phyloP scores from a whole-genome alignment of 2,888 invertebrate species.

The Dicranocentrus wangi region DNA sequence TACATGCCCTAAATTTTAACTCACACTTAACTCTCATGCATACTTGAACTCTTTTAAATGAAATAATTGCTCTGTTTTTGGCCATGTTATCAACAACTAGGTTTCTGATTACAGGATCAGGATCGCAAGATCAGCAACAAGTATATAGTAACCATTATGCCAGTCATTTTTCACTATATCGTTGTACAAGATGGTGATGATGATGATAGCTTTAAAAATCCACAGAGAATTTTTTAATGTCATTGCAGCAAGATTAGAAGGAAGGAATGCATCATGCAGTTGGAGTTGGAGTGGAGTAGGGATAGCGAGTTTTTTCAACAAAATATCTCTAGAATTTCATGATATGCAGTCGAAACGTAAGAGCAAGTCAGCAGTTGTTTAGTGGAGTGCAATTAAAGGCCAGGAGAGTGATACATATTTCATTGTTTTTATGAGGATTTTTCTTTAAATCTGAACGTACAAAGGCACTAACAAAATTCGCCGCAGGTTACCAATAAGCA shows the following conservation, averaged over 20 bases:
- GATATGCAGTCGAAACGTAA: neutral
- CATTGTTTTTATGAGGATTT: constrained; percentile 34
- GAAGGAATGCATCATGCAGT: neutral
- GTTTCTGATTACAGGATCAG: constrained; percentile 18
- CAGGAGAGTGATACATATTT: constrained; percentile 42
- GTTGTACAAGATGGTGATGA: neutral
- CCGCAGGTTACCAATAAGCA: constrained; percentile 35
- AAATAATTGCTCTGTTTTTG: neutral
- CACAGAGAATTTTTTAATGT: constrained; percentile 17
- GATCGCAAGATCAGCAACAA: constrained; percentile 8
- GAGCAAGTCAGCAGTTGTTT: constrained; percentile 4
- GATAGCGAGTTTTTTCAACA: neutral
- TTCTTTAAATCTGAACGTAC: neutral
- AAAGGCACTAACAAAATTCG: constrained; percentile 14
- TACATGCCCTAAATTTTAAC: constrained; percentile 5
- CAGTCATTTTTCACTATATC: neutral
- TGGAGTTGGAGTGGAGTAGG: neutral
- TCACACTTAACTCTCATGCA: neutral
- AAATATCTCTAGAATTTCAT: neutral
- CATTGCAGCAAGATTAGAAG: neutral
- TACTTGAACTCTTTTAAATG: neutral
- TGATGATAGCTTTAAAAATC: constrained; percentile 25
- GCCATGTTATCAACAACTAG: neutral
- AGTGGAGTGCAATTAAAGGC: constrained; percentile 40
- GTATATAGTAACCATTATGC: no score